These are phyloP conservation scores for Musca vetustissima DNA, from an alignment of 1,140 invertebrate genomes.

Conservation along the genomic window DNA sequence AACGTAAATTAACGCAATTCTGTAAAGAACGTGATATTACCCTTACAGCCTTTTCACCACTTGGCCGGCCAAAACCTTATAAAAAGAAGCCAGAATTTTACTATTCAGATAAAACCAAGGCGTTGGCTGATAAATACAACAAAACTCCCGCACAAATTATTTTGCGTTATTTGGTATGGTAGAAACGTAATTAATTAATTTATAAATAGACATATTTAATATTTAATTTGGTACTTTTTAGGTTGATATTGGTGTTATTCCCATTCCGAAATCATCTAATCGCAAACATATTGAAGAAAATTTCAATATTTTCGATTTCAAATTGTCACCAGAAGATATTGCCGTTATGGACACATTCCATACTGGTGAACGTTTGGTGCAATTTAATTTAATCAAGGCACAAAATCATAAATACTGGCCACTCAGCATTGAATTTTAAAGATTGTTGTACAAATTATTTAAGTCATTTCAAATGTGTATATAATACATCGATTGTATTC, in stretches of 20 bases:
- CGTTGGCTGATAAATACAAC: conserved; percentile 67
- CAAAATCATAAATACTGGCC: conserved; percentile 64
- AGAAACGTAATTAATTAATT: too few relatives aligned
- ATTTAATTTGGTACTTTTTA: conserved; percentile 22
- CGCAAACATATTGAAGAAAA: conserved; percentile 70
- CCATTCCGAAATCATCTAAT: conserved; percentile 78
- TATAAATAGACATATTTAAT: neutral
- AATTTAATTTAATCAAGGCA: conserved; percentile 50
- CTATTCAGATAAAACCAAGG: conserved; percentile 63
- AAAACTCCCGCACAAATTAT: conserved; percentile 74
- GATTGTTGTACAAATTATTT: too few relatives aligned
- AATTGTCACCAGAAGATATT: conserved; percentile 65
- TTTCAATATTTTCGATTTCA: conserved; percentile 73
- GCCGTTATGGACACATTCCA: conserved; percentile 63
- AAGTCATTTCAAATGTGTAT: too few relatives aligned
- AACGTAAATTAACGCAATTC: conserved; percentile 72
- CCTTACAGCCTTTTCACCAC: conserved; percentile 77
- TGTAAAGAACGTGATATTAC: conserved; percentile 69
- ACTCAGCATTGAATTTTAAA: conserved; percentile 60
- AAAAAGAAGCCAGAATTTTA: conserved; percentile 49
- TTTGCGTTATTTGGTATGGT: conserved; percentile 62
- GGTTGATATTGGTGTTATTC: conserved; percentile 56
- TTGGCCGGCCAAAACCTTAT: conserved; percentile 66
- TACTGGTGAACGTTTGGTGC: conserved; percentile 60
- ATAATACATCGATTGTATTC: too few relatives aligned